Base-by-base conservation (phyloP, 2,888 invertebrate species). In the Myathropa florea region DNA sequence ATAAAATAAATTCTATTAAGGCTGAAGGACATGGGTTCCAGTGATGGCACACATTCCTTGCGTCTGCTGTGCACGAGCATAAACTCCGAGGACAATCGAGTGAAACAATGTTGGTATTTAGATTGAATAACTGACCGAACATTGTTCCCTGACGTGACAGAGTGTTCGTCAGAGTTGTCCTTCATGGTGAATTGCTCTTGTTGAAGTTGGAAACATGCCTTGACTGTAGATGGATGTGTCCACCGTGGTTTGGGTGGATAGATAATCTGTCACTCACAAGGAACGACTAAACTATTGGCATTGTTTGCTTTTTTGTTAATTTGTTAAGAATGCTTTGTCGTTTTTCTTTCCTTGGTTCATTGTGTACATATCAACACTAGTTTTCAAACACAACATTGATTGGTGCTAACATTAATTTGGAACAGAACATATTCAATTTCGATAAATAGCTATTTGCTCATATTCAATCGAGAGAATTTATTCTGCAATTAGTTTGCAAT, bases 1-100 rank as follows among this genome's bases (percentile, higher is more conserved):
- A 63, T 39, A 78, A 64, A 71, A 71, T 30, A 59, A 59, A 70
- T 78, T 71, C 46, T 72, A 65, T 72, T 72, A 76, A 30, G 46
- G 57, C 28, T 24, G 23, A 67, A 67, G 67, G 33, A 72, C 71
- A 18, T 39, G 33, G n/a, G 57, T 26, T 53, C 24, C 24, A 46
- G 18, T 6, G 18, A 46, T 46, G 46, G 18, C 18, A 46, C 46
- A 46, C 59, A 65, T 65, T 65, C 59, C 23, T 28, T 12, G 10
- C 12, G 3, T 46, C 23, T 24, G 72, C 63, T 33, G 18, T 39
- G 10, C 4, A 14, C n/a, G 9, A 18, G 18, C 46, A 65, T 59
- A 46, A 46, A 67, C 59, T 59, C 23, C 39, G 14, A 59, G 46
- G 33, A 46, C 65, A 67, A 65, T 76, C 39, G 59, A 18, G 67